A percentile compares a stretch with the other conserved stretches of the same genome.
phyloP scores from a whole-genome alignment of 2,888 invertebrate species.

The Acanthosepion esculentum region DNA sequence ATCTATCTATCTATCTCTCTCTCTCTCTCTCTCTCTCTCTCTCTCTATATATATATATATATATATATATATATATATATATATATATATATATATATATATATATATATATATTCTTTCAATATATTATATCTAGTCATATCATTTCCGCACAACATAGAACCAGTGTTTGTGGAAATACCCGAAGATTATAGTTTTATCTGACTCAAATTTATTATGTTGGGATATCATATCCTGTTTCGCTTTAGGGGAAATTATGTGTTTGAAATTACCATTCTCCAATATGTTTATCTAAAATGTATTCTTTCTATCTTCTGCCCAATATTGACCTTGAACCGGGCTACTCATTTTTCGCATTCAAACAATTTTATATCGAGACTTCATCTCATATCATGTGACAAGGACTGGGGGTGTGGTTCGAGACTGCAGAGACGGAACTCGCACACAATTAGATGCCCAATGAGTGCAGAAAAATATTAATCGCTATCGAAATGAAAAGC shows the following conservation, averaged over 20 bases:
- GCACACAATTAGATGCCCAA: not conserved
- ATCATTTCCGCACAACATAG: not conserved
- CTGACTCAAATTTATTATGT: conserved; percentile 15
- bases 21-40: too few relatives aligned
- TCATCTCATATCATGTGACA: not conserved
- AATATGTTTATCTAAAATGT: not conserved
- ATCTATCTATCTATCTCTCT: too few relatives aligned
- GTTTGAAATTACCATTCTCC: not conserved
- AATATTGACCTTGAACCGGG: not conserved
- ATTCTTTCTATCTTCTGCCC: not conserved
- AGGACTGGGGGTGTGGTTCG: too few relatives aligned
- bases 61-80: too few relatives aligned
- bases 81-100: too few relatives aligned
- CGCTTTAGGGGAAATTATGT: not conserved
- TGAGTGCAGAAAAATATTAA: not conserved
- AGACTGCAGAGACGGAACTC: not conserved
- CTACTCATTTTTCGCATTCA: not conserved
- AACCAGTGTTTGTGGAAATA: not conserved
- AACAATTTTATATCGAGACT: not conserved
- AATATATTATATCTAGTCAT: conserved; percentile 1
- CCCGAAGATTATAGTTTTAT: not conserved
- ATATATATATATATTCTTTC: not conserved
- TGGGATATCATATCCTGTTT: not conserved
- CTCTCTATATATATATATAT: too few relatives aligned
- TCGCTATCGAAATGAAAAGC: not conserved